Evolutionary conservation across 2,888 invertebrate species (phyloP).

Genomic region (Tolmerus cingulatus): DNA sequence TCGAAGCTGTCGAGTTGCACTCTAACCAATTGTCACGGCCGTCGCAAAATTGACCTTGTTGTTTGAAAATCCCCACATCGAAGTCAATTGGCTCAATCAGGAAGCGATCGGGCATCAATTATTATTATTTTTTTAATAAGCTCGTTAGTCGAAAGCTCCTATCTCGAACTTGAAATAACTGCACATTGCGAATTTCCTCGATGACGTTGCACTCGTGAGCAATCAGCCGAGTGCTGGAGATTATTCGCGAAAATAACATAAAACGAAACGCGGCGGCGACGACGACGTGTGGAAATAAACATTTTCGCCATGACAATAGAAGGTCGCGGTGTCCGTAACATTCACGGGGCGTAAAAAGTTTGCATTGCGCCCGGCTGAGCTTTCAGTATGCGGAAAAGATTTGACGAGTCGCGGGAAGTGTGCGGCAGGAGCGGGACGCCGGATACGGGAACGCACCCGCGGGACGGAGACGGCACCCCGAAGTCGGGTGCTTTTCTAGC

Average conservation of each 20-base stretch:
- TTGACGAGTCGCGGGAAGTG: neutral
- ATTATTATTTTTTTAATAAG: neutral
- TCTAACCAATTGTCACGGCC: neutral
- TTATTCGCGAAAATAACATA: neutral
- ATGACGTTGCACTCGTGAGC: neutral
- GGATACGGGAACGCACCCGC: neutral
- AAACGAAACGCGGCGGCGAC: neutral
- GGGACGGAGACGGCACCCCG: neutral
- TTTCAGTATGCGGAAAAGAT: conserved; percentile 39
- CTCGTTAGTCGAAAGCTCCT: conserved; percentile 1
- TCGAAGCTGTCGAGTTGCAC: neutral
- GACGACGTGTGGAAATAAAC: conserved; percentile 4
- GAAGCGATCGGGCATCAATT: neutral
- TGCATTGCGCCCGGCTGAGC: conserved; percentile 34
- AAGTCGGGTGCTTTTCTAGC: neutral
- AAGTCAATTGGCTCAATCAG: neutral
- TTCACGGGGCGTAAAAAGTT: conserved; percentile 31
- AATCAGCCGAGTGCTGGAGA: neutral
- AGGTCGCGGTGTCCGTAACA: conserved; percentile 29
- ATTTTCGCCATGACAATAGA: conserved; percentile 38
- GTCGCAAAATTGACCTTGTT: neutral
- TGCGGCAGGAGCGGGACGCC: neutral
- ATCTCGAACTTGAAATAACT: neutral
- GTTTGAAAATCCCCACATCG: neutral
- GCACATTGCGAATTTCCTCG: neutral